Percentiles rank a stretch among this genome's conserved stretches.
These are phyloP conservation scores for Podiceps cristatus DNA, from an alignment of 2,113 vertebrate genomes.

Conservation along the genomic window DNA sequence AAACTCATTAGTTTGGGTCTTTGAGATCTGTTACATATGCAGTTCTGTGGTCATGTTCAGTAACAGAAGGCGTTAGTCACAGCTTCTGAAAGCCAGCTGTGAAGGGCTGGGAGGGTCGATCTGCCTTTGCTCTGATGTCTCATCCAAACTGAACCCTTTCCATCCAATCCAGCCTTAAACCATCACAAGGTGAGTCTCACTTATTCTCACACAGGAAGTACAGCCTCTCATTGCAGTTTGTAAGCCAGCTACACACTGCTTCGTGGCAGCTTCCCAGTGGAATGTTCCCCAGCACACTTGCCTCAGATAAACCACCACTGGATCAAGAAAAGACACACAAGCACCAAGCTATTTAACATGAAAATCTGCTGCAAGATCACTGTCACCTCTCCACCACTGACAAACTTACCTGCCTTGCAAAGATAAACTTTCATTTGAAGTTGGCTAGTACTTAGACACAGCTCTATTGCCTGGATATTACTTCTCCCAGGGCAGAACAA, in stretches of 20 bases:
- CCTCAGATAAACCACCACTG: not conserved
- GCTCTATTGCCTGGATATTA: not conserved
- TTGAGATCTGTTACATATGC: not conserved
- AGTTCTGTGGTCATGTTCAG: not conserved
- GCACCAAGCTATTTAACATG: not conserved
- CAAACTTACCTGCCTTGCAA: not conserved
- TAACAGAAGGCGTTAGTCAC: not conserved
- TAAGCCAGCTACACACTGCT: accelerated
- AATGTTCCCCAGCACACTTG: too few relatives aligned
- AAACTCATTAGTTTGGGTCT: not conserved
- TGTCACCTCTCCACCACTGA: not conserved
- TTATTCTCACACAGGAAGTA: not conserved
- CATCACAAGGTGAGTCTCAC: accelerated
- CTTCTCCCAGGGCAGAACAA: not conserved
- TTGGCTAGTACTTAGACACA: not conserved
- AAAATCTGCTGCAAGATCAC: not conserved
- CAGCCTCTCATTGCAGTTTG: too few relatives aligned
- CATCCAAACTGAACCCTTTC: not conserved
- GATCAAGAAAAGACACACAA: not conserved
- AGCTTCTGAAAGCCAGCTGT: not conserved
- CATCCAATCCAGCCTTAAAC: not conserved
- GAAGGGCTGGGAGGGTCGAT: not conserved
- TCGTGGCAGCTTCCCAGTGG: not conserved
- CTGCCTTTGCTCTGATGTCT: not conserved
- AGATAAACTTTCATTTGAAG: not conserved